phyloP scores from a whole-genome alignment of 2,113 vertebrate species.

The Noctilio leporinus region DNA sequence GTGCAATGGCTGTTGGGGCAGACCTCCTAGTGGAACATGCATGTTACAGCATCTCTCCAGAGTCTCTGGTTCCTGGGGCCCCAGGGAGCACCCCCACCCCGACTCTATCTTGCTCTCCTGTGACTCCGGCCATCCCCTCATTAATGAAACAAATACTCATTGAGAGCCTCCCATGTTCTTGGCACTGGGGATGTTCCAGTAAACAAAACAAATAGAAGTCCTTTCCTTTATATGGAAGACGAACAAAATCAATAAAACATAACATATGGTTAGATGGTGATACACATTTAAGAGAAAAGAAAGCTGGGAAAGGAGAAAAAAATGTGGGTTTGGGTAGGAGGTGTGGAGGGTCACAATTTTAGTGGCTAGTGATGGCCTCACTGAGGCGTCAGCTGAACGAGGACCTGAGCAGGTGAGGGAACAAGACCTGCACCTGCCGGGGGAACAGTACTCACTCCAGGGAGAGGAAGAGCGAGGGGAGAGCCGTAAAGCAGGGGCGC shows the following conservation, averaged over 20 bases:
- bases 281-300: background rate
- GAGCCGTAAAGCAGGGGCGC: background rate
- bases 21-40: background rate
- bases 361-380: background rate
- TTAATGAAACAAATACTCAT: background rate
- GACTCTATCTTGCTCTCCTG: background rate
- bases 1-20: background rate
- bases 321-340: background rate
- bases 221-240: background rate
- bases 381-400: background rate
- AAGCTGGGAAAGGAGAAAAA: background rate
- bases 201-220: background rate
- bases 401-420: background rate
- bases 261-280: background rate
- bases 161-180: background rate
- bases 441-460: background rate
- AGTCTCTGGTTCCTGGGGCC: background rate
- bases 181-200: background rate
- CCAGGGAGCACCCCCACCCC: background rate
- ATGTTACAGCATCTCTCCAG: background rate
- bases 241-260: background rate
- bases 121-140: background rate
- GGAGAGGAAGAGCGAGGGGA: background rate
- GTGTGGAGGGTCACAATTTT: too few species aligned
- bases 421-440: fast-evolving